A percentile compares a stretch with the other conserved stretches of the same genome.
phyloP scores from a whole-genome alignment of 2,888 invertebrate genomes.

The Plebejus melissa region DNA sequence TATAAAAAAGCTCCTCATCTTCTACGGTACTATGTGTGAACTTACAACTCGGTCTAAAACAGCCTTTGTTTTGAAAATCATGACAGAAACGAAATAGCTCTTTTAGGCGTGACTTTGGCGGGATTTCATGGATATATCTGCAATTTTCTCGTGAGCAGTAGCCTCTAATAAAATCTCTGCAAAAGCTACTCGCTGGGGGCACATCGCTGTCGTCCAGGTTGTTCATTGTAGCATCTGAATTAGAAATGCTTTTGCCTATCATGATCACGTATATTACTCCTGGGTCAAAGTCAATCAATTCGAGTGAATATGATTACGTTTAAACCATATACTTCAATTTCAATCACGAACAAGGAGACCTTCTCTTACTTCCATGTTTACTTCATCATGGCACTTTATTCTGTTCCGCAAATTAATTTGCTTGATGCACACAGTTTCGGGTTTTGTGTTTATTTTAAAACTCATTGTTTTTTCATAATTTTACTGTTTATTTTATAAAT shows the following conservation, averaged over 20 bases:
- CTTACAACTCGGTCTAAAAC: conserved; percentile 81
- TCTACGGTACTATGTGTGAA: conserved; percentile 84
- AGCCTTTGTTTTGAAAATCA: conserved; percentile 84
- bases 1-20: conserved; percentile 84
- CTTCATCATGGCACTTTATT: not conserved
- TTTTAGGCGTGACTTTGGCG: conserved; percentile 56
- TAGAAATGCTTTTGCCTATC: conserved; percentile 46
- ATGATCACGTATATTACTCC: conserved; percentile 34
- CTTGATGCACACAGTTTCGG: not conserved
- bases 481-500: not conserved
- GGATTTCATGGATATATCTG: conserved; percentile 64
- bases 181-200: conserved; percentile 52
- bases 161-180: conserved; percentile 74
- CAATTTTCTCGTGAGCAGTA: conserved; percentile 77
- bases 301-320: not conserved
- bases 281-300: not conserved
- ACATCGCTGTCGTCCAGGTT: conserved; percentile 46
- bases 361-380: not conserved
- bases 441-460: not conserved
- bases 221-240: conserved; percentile 46
- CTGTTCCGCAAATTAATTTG: not conserved
- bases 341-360: not conserved
- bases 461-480: not conserved
- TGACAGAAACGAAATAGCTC: conserved; percentile 77
- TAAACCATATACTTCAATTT: not conserved